These are phyloP conservation scores for Cochlearius cochlearius DNA, from an alignment of 2,113 vertebrate species.

Conservation along the genomic window DNA sequence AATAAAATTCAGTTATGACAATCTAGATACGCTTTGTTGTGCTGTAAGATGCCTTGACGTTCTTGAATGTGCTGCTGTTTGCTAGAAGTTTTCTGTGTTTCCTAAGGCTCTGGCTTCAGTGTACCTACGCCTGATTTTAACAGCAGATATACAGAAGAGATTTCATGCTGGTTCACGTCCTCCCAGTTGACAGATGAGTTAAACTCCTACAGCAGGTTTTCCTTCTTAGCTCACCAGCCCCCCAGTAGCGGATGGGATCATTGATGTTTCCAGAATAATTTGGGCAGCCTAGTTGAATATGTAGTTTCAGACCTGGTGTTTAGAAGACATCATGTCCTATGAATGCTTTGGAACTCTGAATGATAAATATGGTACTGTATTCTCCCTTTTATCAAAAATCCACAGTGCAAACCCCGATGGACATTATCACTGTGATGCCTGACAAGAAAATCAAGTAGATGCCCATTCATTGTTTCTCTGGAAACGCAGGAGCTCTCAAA, in stretches of 20 bases:
- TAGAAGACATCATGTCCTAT: not conserved
- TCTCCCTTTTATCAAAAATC: not conserved
- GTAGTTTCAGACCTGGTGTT: not conserved
- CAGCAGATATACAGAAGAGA: not conserved
- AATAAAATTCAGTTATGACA: not conserved
- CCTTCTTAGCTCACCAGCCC: not conserved
- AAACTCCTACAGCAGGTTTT: not conserved
- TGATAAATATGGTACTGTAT: not conserved
- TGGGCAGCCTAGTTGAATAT: not conserved
- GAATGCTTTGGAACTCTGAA: not conserved
- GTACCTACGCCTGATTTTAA: not conserved
- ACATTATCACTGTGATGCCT: not conserved
- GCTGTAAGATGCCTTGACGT: not conserved
- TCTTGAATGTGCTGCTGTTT: not conserved
- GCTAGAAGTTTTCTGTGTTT: not conserved
- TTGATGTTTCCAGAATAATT: not conserved
- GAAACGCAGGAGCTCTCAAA: not conserved
- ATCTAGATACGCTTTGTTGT: not conserved
- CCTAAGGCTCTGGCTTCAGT: not conserved
- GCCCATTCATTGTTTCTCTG: not conserved
- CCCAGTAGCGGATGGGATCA: not conserved
- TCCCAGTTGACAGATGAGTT: not conserved
- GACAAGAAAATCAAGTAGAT: not conserved
- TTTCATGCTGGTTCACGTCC: not conserved
- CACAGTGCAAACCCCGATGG: not conserved